These are phyloP conservation scores for Smutsia temminckii DNA, from an alignment of 2,797 vertebrate species.

Conservation along the genomic window DNA sequence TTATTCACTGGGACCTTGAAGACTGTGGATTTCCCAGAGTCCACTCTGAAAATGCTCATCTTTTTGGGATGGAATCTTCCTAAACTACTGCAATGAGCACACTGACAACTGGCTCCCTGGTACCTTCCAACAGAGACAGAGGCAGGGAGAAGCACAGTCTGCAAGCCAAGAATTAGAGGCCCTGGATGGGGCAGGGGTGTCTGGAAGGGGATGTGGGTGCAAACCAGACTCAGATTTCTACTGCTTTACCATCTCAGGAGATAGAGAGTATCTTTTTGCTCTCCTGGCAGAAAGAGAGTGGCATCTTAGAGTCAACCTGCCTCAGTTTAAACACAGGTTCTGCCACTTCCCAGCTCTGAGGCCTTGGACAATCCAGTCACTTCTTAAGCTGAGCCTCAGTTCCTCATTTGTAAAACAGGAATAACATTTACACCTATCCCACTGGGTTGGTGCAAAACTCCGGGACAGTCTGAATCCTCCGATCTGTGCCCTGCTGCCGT, in stretches of 20 bases:
- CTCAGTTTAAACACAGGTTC: not conserved
- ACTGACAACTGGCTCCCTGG: not conserved
- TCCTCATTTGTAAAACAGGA: not conserved
- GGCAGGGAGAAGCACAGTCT: not conserved
- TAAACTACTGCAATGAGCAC: not conserved
- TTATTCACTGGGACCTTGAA: not conserved
- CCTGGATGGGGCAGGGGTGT: not conserved
- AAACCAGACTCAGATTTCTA: not conserved
- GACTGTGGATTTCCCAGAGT: not conserved
- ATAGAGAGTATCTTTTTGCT: not conserved
- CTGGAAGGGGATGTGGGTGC: not conserved
- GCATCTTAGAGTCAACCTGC: not conserved
- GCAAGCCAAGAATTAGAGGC: rapidly evolving
- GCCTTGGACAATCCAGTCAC: not conserved
- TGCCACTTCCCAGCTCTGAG: not conserved
- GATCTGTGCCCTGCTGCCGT: not conserved
- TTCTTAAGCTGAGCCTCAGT: not conserved
- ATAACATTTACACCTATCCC: not conserved
- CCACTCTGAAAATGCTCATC: not conserved
- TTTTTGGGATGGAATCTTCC: not conserved
- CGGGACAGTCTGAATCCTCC: not conserved
- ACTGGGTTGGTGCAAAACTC: not conserved
- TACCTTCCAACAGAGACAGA: not conserved
- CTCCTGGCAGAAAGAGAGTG: not conserved
- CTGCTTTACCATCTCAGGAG: not conserved